phyloP scores from a whole-genome alignment of 1,140 invertebrate species.

The Orchesella cincta region DNA sequence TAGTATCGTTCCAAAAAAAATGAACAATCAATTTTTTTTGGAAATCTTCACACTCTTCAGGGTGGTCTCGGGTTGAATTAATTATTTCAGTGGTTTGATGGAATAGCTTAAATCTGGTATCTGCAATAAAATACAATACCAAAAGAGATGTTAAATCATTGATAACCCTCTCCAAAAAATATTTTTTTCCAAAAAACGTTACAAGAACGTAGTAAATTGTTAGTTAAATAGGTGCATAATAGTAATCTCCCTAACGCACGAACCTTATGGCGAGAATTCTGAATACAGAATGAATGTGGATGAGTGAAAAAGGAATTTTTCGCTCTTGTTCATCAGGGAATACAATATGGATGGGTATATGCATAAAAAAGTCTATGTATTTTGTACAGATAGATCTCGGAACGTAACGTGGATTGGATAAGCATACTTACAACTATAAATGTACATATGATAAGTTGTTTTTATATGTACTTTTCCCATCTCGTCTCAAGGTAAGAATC shows the following conservation, averaged over 20 bases:
- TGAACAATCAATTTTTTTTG: background rate
- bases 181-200: background rate
- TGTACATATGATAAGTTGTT: too few species aligned
- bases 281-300: slow-evolving; percentile 13
- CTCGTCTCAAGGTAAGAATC: background rate
- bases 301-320: background rate
- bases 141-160: background rate
- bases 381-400: too few species aligned
- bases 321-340: too few species aligned
- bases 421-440: too few species aligned
- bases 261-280: slow-evolving; percentile 21
- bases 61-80: too few species aligned
- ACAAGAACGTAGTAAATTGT: background rate
- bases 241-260: background rate
- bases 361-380: too few species aligned
- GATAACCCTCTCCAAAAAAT: background rate
- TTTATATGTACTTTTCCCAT: background rate
- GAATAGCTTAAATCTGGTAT: background rate
- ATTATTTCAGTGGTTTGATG: background rate
- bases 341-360: too few species aligned
- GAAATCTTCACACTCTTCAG: too few species aligned
- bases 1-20: background rate
- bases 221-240: background rate
- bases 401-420: too few species aligned
- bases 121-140: background rate